phyloP scores from a whole-genome alignment of 1,140 invertebrate genomes.

The Zaprionus gabonicus region DNA sequence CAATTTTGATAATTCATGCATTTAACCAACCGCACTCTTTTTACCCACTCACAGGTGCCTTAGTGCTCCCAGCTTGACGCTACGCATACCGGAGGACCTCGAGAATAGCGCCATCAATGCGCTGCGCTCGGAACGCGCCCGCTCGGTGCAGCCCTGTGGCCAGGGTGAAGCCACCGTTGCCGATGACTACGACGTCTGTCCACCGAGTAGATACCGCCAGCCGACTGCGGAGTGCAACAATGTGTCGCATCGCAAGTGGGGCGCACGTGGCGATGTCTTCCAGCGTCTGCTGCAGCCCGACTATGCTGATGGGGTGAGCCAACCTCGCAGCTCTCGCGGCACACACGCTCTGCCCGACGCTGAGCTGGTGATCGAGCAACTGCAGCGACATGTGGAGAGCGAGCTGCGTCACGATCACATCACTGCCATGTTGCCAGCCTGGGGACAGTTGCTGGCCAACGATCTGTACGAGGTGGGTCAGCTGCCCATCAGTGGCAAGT shows the following conservation, averaged over 20 bases:
- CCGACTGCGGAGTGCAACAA: constrained; percentile 97
- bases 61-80: constrained; percentile 50
- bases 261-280: constrained; percentile 93
- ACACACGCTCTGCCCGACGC: constrained; percentile 87
- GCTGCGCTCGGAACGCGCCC: constrained; percentile 65
- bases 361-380: constrained; percentile 71
- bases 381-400: constrained; percentile 74
- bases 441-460: constrained; percentile 91
- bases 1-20: not conserved
- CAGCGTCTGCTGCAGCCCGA: constrained; percentile 90
- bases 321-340: constrained; percentile 86
- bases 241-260: constrained; percentile 94
- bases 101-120: constrained; percentile 71
- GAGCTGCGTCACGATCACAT: constrained; percentile 88
- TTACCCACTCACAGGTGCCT: constrained; percentile 60
- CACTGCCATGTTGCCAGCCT: constrained; percentile 91
- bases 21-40: not conserved
- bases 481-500: constrained; percentile 85
- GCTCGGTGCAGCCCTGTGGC: constrained; percentile 63
- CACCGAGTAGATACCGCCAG: constrained; percentile 91
- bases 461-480: constrained; percentile 89
- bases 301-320: constrained; percentile 93
- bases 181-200: constrained; percentile 85
- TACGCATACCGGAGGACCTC: constrained; percentile 78
- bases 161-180: constrained; percentile 48